phyloP scores from a whole-genome alignment of 2,797 vertebrate genomes.

The Siniperca obscura region DNA sequence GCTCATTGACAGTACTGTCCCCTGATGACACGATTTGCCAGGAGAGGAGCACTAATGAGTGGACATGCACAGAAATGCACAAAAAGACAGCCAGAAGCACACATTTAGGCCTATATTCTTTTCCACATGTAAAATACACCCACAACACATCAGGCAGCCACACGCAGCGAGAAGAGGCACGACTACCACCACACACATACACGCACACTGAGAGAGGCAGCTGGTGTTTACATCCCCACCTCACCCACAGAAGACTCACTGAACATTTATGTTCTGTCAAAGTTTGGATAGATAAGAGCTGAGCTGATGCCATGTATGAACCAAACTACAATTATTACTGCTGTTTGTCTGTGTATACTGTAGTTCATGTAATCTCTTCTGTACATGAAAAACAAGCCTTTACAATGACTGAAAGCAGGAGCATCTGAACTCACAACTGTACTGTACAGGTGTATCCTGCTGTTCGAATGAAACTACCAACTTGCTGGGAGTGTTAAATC shows the following conservation, averaged over 20 bases:
- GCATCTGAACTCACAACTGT: not conserved
- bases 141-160: not conserved
- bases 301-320: not conserved
- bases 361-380: not conserved
- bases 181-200: not conserved
- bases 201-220: slow-evolving; percentile 8
- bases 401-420: not conserved
- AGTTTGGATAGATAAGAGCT: slow-evolving; percentile 1
- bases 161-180: not conserved
- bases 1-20: not conserved
- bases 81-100: not conserved
- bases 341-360: not conserved
- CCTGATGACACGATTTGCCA: not conserved
- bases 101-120: not conserved
- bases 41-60: slow-evolving; percentile 7
- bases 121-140: not conserved
- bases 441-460: not conserved
- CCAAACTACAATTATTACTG: not conserved
- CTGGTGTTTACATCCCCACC: slow-evolving; percentile 5
- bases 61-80: not conserved
- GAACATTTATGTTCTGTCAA: slow-evolving; percentile 4
- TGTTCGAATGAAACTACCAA: not conserved
- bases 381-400: not conserved
- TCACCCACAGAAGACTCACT: slow-evolving; percentile 1
- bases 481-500: slow-evolving; percentile 3